Evolutionary conservation across 2,113 vertebrate species (phyloP).

Genomic region (Anguilla rostrata): DNA sequence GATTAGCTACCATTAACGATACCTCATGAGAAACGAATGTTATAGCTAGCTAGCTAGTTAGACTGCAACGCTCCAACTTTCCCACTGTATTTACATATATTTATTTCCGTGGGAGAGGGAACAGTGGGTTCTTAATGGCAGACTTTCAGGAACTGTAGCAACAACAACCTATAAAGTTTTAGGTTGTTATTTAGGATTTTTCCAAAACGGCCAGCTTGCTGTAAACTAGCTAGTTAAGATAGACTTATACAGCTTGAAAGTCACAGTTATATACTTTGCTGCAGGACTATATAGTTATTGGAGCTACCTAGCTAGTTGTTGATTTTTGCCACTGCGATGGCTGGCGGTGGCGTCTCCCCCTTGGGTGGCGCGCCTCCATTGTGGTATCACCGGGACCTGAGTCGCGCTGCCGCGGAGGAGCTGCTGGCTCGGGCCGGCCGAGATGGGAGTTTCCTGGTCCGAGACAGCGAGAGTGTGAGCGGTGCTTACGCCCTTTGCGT

Average conservation of each 20-base stretch:
- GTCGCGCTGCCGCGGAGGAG: constrained; percentile 90
- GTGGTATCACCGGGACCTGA: constrained; percentile 93
- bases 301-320: constrained; percentile 25
- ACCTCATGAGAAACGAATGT: background rate
- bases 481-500: constrained; percentile 89
- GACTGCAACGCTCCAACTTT: background rate
- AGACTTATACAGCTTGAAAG: background rate
- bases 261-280: background rate
- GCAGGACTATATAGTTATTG: constrained; percentile 31
- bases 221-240: background rate
- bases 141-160: constrained; percentile 58
- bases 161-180: constrained; percentile 21
- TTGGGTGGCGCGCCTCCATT: constrained; percentile 69
- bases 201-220: background rate
- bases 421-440: constrained; percentile 83
- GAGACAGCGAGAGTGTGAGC: constrained; percentile 90
- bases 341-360: constrained; percentile 64
- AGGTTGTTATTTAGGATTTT: background rate
- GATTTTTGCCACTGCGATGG: constrained; percentile 67
- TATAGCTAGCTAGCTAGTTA: background rate
- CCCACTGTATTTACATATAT: constrained; percentile 59
- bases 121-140: constrained; percentile 41
- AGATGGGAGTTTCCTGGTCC: constrained; percentile 93
- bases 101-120: constrained; percentile 66
- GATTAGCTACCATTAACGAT: background rate